Percentiles rank a stretch among this genome's conserved stretches.
These are phyloP conservation scores for Loriculus beryllinus DNA, from an alignment of 2,797 vertebrate species.

Conservation along the genomic window DNA sequence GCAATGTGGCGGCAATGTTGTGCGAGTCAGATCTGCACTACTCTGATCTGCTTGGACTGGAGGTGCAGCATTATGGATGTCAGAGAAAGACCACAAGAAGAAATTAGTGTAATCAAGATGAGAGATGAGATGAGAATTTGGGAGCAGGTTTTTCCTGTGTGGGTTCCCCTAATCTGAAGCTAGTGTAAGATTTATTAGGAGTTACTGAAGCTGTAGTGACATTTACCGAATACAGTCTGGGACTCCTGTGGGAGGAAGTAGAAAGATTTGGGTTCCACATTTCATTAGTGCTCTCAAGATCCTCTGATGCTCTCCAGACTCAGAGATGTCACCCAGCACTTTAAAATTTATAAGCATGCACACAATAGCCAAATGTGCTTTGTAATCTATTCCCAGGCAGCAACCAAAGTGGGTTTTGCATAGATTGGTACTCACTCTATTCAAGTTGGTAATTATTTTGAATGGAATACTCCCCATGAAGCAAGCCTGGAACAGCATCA, in stretches of 20 bases:
- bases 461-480: conserved; percentile 61
- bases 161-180: conserved; percentile 4
- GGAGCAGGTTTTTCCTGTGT: conserved; percentile 34
- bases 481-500: conserved; percentile 54
- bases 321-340: conserved; percentile 4
- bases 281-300: background rate
- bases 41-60: background rate
- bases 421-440: conserved; percentile 42
- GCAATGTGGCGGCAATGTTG: background rate
- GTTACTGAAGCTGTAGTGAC: conserved; percentile 8
- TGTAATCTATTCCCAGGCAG: conserved; percentile 45
- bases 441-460: conserved; percentile 62
- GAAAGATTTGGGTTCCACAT: conserved; percentile 24
- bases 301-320: conserved; percentile 31
- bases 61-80: background rate
- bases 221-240: background rate
- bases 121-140: conserved; percentile 11
- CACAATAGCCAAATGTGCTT: conserved; percentile 47
- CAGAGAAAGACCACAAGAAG: conserved; percentile 1
- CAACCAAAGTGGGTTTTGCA: conserved; percentile 13
- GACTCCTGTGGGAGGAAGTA: background rate
- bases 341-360: conserved; percentile 17
- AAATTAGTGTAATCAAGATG: background rate
- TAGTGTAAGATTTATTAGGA: conserved; percentile 1
- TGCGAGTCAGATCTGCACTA: background rate